Evolutionary conservation across 2,113 vertebrate genomes (phyloP).

Genomic region (Eleginops maclovinus): DNA sequence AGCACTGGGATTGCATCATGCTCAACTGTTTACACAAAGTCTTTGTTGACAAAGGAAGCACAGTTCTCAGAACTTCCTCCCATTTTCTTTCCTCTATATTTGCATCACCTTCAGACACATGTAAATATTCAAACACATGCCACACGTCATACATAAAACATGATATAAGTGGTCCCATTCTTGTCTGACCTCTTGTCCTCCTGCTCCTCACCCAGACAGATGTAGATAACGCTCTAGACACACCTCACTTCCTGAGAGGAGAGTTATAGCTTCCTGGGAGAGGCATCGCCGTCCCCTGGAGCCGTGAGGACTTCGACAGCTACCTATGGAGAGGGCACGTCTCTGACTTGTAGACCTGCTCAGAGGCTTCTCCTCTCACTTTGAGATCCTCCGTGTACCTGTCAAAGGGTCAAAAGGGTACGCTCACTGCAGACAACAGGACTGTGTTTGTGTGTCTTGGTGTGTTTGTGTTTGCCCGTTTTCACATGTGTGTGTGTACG

Average conservation of each 20-base stretch:
- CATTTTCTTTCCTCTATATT: slow-evolving; percentile 57
- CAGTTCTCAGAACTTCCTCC: slow-evolving; percentile 64
- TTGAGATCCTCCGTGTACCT: slow-evolving; percentile 80
- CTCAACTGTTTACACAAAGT: slow-evolving; percentile 55
- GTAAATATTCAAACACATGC: slow-evolving; percentile 80
- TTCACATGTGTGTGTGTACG: slow-evolving; percentile 20
- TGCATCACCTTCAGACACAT: slow-evolving; percentile 81
- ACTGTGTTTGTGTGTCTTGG: slow-evolving; percentile 59
- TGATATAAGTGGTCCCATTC: slow-evolving; percentile 78
- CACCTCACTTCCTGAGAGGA: slow-evolving; percentile 83
- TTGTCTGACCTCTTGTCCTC: slow-evolving; percentile 81
- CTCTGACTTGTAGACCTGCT: slow-evolving; percentile 81
- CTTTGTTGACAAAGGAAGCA: slow-evolving; percentile 70
- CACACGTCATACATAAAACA: slow-evolving; percentile 83
- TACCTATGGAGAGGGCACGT: slow-evolving; percentile 80
- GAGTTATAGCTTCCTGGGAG: slow-evolving; percentile 82
- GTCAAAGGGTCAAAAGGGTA: slow-evolving; percentile 83
- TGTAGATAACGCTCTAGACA: slow-evolving; percentile 78
- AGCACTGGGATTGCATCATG: slow-evolving; percentile 63
- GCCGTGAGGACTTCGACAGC: slow-evolving; percentile 78
- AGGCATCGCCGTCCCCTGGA: slow-evolving; percentile 73
- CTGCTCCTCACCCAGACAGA: slow-evolving; percentile 76
- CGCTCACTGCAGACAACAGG: slow-evolving; percentile 69
- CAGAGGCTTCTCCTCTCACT: slow-evolving; percentile 76
- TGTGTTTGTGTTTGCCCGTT: slow-evolving; percentile 42